phyloP scores from a whole-genome alignment of 2,888 invertebrate species.

The Heliconius cydno region DNA sequence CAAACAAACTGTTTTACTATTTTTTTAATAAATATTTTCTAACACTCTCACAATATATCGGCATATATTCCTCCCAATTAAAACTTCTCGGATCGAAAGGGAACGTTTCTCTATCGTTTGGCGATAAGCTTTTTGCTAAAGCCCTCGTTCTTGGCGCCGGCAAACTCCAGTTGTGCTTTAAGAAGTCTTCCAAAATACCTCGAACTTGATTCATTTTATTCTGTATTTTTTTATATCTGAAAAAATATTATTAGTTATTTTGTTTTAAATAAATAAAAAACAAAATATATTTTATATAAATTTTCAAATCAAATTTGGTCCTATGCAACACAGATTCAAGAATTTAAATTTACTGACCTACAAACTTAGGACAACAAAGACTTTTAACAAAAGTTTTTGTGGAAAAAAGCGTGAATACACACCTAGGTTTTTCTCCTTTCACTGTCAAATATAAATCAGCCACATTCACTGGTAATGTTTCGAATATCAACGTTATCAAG shows the following conservation, averaged over 20 bases:
- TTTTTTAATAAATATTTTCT: slow-evolving; percentile 7
- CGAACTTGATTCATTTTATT: slow-evolving; percentile 43
- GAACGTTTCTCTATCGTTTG: slow-evolving; percentile 41
- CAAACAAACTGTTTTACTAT: background rate
- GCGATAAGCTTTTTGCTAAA: slow-evolving; percentile 37
- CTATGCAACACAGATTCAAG: too few species aligned
- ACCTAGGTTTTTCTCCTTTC: slow-evolving; percentile 3
- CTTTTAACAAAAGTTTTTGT: too few species aligned
- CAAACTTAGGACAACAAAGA: too few species aligned
- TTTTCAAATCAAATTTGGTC: too few species aligned
- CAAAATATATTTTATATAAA: too few species aligned
- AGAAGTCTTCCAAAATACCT: slow-evolving; percentile 45
- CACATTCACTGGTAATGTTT: slow-evolving; percentile 9
- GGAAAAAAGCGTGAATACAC: background rate
- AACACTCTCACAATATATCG: slow-evolving; percentile 40
- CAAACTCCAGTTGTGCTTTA: slow-evolving; percentile 46
- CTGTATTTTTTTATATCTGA: slow-evolving; percentile 56
- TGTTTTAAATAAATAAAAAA: too few species aligned
- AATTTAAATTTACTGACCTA: too few species aligned
- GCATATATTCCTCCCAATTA: slow-evolving; percentile 49
- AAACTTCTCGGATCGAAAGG: slow-evolving; percentile 48
- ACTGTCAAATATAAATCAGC: background rate
- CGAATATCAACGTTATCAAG: background rate
- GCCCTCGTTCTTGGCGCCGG: slow-evolving; percentile 33
- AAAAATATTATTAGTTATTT: slow-evolving; percentile 25